Percentiles rank a stretch among this genome's conserved stretches.
Conservation (phyloP, 2,797 vertebrate genomes). For the Rhinogobio ventralis region DNA sequence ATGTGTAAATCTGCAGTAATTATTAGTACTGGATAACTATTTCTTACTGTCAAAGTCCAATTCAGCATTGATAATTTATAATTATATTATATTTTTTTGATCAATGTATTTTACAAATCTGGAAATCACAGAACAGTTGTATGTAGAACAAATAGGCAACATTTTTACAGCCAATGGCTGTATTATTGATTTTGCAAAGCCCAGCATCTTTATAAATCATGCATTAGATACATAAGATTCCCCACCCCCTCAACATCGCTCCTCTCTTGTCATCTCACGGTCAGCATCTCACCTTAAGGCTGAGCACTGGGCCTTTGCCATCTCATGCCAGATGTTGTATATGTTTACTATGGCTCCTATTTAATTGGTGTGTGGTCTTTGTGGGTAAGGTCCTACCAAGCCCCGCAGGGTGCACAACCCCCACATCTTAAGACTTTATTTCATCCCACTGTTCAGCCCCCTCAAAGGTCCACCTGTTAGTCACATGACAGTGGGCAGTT, state of each 20-base stretch:
- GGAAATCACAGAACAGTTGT: neutral
- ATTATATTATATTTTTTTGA: neutral
- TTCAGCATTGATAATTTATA: neutral
- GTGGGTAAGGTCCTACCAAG: constrained; percentile 12
- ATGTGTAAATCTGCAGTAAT: neutral
- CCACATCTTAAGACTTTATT: constrained; percentile 68
- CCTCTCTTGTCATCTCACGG: constrained; percentile 1
- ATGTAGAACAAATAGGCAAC: neutral
- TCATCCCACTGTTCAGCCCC: constrained; percentile 52
- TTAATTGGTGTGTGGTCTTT: constrained; percentile 42
- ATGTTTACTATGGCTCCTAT: constrained; percentile 28
- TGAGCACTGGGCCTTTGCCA: neutral
- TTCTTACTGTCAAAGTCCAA: neutral
- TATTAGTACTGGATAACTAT: neutral
- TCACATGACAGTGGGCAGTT: constrained; percentile 59
- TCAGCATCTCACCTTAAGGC: neutral
- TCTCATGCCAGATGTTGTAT: constrained; percentile 33
- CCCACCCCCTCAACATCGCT: neutral
- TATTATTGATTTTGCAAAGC: constrained; percentile 28
- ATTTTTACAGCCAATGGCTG: constrained; percentile 16
- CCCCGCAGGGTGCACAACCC: constrained; percentile 11
- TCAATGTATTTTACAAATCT: neutral
- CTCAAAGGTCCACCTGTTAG: constrained; percentile 76
- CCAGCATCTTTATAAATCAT: constrained; percentile 17
- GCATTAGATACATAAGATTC: constrained; percentile 5